phyloP scores from a whole-genome alignment of 92 coral and sea anemone species.

The Actinostola sp. region DNA sequence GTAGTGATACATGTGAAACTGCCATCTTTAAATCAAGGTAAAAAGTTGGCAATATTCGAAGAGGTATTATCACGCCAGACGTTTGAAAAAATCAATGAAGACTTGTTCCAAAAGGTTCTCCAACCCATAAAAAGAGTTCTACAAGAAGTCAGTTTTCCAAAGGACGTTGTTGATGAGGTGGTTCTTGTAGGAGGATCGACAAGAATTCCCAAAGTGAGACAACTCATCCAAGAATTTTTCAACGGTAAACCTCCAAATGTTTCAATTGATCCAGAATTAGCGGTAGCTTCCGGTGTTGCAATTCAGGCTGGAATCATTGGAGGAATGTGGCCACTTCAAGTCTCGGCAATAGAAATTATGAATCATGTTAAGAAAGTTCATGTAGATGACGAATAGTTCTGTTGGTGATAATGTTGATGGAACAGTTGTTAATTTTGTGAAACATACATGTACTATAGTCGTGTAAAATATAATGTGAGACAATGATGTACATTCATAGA shows the following conservation, averaged over 20 bases:
- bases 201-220: slow-evolving; percentile 85
- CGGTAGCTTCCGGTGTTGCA: slow-evolving; percentile 97
- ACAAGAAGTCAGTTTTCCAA: slow-evolving; percentile 74
- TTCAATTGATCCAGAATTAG: slow-evolving; percentile 95
- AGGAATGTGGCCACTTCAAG: slow-evolving; percentile 99
- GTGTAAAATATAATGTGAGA: no score
- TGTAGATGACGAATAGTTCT: slow-evolving; percentile 34
- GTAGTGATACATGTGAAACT: slow-evolving; percentile 64
- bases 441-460: no score
- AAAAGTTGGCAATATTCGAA: slow-evolving; percentile 67
- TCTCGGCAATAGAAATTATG: slow-evolving; percentile 91
- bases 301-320: slow-evolving; percentile 98
- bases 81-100: slow-evolving; percentile 91
- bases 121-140: slow-evolving; percentile 85
- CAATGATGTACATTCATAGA: no score
- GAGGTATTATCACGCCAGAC: slow-evolving; percentile 68
- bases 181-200: slow-evolving; percentile 98
- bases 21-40: slow-evolving; percentile 72
- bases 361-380: slow-evolving; percentile 81
- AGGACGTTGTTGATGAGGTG: slow-evolving; percentile 81
- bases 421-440: no score
- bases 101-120: slow-evolving; percentile 82
- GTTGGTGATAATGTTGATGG: no score
- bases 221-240: slow-evolving; percentile 79
- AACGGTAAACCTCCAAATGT: slow-evolving; percentile 95